Evolutionary conservation across 2,888 invertebrate species (phyloP).

Genomic region (Operophtera brumata): DNA sequence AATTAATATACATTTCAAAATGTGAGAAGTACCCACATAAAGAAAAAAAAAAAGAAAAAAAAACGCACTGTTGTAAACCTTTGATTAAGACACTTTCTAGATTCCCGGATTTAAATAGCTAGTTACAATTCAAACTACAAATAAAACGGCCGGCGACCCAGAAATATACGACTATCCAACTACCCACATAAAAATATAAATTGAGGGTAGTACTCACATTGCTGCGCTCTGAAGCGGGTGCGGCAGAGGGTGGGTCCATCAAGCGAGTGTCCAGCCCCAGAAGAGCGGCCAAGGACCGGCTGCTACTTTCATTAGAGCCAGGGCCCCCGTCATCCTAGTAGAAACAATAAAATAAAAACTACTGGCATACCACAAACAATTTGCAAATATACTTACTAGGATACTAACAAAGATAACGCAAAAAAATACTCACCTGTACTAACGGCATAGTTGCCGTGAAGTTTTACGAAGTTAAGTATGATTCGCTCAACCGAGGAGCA

Average conservation of each 20-base stretch:
- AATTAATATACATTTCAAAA: no score
- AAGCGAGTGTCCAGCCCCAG: conserved; percentile 48
- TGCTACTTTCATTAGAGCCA: conserved; percentile 53
- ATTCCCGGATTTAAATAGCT: no score
- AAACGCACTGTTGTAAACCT: no score
- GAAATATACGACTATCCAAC: neutral
- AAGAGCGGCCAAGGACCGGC: conserved; percentile 60
- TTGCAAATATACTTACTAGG: no score
- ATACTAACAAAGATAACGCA: no score
- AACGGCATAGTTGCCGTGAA: conserved; percentile 68
- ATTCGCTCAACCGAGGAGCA: conserved; percentile 40
- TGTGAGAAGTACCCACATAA: no score
- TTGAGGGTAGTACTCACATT: conserved; percentile 55
- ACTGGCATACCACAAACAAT: no score
- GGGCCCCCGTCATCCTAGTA: conserved; percentile 60
- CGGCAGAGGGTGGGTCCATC: conserved; percentile 43
- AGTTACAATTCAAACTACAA: no score
- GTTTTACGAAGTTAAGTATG: conserved; percentile 50
- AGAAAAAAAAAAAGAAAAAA: no score
- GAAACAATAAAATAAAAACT: conserved; percentile 1
- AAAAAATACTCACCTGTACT: conserved; percentile 55
- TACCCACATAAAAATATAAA: neutral
- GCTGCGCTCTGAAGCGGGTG: conserved; percentile 39
- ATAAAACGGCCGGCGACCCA: neutral
- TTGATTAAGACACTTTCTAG: no score